A percentile compares a stretch with the other conserved stretches of the same genome.
phyloP scores from a whole-genome alignment of 2,888 invertebrate species.

The Tinea semifulvella region DNA sequence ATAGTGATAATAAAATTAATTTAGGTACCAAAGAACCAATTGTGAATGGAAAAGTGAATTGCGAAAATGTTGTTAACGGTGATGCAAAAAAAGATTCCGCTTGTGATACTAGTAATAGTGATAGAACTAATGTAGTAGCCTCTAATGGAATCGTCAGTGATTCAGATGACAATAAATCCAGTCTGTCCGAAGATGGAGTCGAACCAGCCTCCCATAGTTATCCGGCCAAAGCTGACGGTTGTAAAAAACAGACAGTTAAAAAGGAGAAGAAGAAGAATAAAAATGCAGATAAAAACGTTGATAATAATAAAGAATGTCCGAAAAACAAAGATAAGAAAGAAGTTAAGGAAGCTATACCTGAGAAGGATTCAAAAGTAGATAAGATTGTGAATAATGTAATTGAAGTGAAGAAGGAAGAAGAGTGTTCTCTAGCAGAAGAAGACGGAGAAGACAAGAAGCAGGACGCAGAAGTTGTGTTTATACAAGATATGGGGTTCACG shows the following conservation, averaged over 20 bases:
- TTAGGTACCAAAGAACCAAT: constrained; percentile 57
- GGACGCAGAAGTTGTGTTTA: constrained; percentile 84
- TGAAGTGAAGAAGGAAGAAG: constrained; percentile 48
- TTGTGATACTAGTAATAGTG: constrained; percentile 64
- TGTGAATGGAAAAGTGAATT: constrained; percentile 48
- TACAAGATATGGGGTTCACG: constrained; percentile 91
- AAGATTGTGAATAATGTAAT: constrained; percentile 37
- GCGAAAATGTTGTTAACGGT: constrained; percentile 46
- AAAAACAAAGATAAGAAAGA: constrained; percentile 32
- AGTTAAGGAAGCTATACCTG: constrained; percentile 30
- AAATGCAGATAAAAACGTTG: constrained; percentile 32
- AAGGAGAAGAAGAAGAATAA: constrained; percentile 44
- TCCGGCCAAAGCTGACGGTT: constrained; percentile 31
- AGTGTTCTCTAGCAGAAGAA: constrained; percentile 56
- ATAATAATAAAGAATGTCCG: constrained; percentile 37
- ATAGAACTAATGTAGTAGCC: constrained; percentile 53
- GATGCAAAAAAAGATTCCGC: constrained; percentile 51
- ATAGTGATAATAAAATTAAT: constrained; percentile 38
- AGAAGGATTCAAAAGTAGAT: constrained; percentile 23
- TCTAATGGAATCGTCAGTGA: constrained; percentile 55
- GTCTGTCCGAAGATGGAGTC: constrained; percentile 44
- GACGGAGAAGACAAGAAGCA: constrained; percentile 68
- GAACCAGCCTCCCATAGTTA: constrained; percentile 28
- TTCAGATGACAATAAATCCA: constrained; percentile 48
- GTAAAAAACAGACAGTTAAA: constrained; percentile 35